phyloP scores from a whole-genome alignment of 2,797 vertebrate genomes.

The Salarias fasciatus region DNA sequence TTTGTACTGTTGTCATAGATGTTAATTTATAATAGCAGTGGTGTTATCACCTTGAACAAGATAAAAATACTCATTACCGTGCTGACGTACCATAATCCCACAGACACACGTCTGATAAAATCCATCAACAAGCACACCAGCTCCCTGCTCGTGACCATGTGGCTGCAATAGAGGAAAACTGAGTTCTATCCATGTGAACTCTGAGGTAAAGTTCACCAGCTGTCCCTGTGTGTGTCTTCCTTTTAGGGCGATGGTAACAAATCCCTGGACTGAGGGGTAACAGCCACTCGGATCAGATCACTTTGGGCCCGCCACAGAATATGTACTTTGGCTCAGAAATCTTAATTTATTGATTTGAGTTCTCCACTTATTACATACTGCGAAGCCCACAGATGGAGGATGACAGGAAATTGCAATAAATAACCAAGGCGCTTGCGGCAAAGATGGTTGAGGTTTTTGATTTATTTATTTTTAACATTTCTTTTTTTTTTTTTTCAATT shows the following conservation, averaged over 20 bases:
- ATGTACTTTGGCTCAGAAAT: constrained; percentile 34
- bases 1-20: too few species aligned
- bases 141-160: too few species aligned
- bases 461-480: background rate
- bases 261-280: constrained; percentile 18
- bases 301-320: constrained; percentile 29
- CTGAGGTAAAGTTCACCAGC: too few species aligned
- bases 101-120: too few species aligned
- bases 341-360: constrained; percentile 37
- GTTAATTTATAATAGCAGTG: too few species aligned
- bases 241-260: background rate
- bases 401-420: constrained; percentile 24
- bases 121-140: too few species aligned
- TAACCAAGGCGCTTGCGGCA: background rate
- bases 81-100: too few species aligned
- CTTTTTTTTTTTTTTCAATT: background rate
- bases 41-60: too few species aligned
- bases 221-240: constrained; percentile 5
- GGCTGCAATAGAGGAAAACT: too few species aligned
- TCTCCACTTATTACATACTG: constrained; percentile 28
- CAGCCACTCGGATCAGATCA: constrained; percentile 35
- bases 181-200: too few species aligned
- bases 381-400: constrained; percentile 11
- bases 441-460: background rate
- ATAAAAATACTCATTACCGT: too few species aligned